Base-by-base conservation (phyloP, 2,113 vertebrate genomes). In the Pontoporia blainvillei region DNA sequence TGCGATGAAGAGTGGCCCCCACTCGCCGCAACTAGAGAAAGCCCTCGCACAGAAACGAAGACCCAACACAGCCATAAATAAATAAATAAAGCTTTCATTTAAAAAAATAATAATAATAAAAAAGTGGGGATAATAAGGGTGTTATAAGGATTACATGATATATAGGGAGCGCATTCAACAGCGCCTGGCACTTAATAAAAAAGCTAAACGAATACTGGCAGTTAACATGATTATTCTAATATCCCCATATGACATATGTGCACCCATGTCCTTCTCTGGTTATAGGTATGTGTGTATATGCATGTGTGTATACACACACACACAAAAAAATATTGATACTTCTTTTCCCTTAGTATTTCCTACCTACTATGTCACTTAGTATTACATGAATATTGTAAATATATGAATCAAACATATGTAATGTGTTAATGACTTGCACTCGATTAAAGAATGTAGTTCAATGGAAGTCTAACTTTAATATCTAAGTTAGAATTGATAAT, bases 351-450 rank as follows among this genome's bases (percentile, higher is more conserved):
- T 95, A 94, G 86, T 95, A 98, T 93, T 97, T 96, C 90, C 98
- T 97, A 95, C 97, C 97, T 98, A 97, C 87, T 98, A 82, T 41
- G 84, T 98, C 98, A 98, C 95, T 96, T 98, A 97, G 97, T 96
- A 97, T 97, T 98, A 98, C 96, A 98, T 97, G 98, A 98, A 98
- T 97, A 97, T 96, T 96, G 64, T 94, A 98, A 98, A 97, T 90
- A 71, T 92, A 72, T 39, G 91, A 98, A 95, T 98, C 97, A 95
- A 98, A 98, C 94, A 52, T 27, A 97, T 86, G 96, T 94, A 96
- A 94, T 81, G 86, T 97, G 97, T 98, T 98, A 97, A 98, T 98
- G 96, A 98, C 98, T 98, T 97, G 76, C 96, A 87, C 98, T 97
- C 98, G 98, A 98, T 97, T 98, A 97, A 97, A 98, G 94, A 98